These are phyloP conservation scores for Acanthiza pusilla DNA, from an alignment of 2,797 vertebrate species.

Conservation along the genomic window DNA sequence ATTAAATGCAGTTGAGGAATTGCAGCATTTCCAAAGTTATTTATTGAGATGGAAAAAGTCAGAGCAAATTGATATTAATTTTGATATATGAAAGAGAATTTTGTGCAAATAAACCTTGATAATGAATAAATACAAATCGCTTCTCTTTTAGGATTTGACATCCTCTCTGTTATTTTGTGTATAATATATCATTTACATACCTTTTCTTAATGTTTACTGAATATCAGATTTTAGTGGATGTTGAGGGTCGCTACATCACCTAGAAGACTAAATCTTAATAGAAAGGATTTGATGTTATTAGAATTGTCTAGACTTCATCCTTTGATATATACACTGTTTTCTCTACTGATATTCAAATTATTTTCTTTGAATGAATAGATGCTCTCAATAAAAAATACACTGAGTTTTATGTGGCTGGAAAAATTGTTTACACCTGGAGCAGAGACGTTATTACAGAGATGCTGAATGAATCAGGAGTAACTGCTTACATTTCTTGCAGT, in stretches of 20 bases:
- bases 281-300: not conserved
- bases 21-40: not conserved
- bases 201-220: not conserved
- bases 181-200: not conserved
- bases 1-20: not conserved
- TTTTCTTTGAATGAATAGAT: conserved; percentile 3
- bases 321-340: not conserved
- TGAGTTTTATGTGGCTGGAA: not conserved
- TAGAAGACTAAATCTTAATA: not conserved
- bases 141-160: not conserved
- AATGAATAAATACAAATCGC: not conserved
- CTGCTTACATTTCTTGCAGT: not conserved
- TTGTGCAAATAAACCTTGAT: not conserved
- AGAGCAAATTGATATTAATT: not conserved
- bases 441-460: not conserved
- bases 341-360: not conserved
- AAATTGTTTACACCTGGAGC: not conserved
- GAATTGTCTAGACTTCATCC: not conserved
- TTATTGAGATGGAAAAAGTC: not conserved
- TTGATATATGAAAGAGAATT: not conserved
- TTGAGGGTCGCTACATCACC: not conserved
- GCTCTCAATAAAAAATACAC: not conserved
- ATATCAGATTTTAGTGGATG: not conserved
- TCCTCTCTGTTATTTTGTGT: not conserved
- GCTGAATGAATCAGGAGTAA: not conserved